phyloP scores from a whole-genome alignment of 2,113 vertebrate species.

The Oreochromis niloticus region DNA sequence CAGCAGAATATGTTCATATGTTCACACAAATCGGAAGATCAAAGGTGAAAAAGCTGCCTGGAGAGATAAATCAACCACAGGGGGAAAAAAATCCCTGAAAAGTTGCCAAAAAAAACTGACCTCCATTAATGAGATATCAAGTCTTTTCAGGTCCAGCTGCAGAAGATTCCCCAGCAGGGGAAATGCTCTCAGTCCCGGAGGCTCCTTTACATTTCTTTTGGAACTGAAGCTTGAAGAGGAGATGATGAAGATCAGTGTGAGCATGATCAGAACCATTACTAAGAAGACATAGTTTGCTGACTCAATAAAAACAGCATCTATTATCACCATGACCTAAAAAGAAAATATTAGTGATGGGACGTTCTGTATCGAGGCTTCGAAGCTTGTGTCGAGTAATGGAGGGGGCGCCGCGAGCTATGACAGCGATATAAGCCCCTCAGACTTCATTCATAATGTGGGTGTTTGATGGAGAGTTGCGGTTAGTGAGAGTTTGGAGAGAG shows the following conservation, averaged over 20 bases:
- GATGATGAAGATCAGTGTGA: not conserved
- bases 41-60: not conserved
- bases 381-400: too few species aligned
- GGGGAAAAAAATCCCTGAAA: not conserved
- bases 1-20: too few species aligned
- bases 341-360: not conserved
- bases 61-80: too few species aligned
- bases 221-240: not conserved
- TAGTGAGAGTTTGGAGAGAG: too few species aligned
- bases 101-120: not conserved
- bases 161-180: not conserved
- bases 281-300: not conserved
- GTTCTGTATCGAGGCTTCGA: too few species aligned
- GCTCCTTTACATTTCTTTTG: not conserved
- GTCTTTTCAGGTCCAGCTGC: not conserved
- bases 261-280: not conserved
- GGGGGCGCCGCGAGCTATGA: too few species aligned
- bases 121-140: not conserved
- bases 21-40: not conserved
- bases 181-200: not conserved
- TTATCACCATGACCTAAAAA: not conserved
- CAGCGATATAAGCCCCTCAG: too few species aligned
- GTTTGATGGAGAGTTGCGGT: too few species aligned
- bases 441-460: too few species aligned
- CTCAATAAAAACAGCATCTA: not conserved